Base-by-base conservation (phyloP, 2,797 vertebrate species). In the Crax fasciolata region DNA sequence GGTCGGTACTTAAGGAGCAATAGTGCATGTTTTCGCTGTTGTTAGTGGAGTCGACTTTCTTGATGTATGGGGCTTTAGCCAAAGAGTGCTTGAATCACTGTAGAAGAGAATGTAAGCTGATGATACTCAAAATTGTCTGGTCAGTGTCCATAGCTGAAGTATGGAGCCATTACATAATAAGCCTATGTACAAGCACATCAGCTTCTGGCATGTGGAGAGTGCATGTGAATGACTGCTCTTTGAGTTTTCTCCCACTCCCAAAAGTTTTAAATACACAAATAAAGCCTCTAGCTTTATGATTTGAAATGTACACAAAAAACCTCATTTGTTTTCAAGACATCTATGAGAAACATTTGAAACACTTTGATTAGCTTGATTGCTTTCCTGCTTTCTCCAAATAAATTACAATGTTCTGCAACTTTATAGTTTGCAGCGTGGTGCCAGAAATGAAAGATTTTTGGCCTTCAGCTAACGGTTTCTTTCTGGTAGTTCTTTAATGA, bases 331-430 rank as follows among this genome's bases (percentile, higher is more conserved):
- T 28, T 67, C 65, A 93, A 51, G 21, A 57, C 30, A 10, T 55
- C 39, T 63, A 4, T 51, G 17, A 71, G 15, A 93, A 93, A 67
- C 0, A 1, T 73, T 44, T 71, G n/a, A 81, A 89, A 63, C 20
- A 54, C 84, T 89, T 90, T 57, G 21, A 67, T 72, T 81, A 77
- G 10, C 43, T 87, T 79, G 8, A 59, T 54, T 66, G 20, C 49
- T 85, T 88, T 67, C 16, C 6, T 66, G 20, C 49, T 85, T 88
- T 67, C 16, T 5, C 44, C 24, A 81, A 88, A 84, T n/a, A 13
- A 30, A 71, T 10, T 62, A 12, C 63, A 46, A 63, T 21, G 10
- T 62, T 73, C 28, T 63, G 30, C 35, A 71, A 44, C 19, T 27
- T 48, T 24, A 35, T 35, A 61, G 3, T 55, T 86, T 84, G 32